Conservation (phyloP, 1,140 invertebrate genomes). For the Drosophila persimilis region DNA sequence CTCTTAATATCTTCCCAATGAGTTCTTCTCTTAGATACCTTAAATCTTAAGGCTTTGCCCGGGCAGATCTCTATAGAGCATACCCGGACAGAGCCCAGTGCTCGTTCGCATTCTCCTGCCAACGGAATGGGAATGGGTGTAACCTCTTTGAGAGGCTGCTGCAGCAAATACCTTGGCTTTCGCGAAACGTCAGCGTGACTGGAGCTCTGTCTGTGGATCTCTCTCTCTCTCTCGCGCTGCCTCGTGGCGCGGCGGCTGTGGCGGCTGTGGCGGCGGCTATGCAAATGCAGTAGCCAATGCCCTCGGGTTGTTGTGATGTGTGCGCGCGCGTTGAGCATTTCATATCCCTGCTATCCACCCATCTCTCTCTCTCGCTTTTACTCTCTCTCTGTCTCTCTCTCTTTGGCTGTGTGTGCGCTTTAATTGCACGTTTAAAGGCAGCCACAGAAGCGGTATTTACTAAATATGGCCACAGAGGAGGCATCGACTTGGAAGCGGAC, state of each 20-base stretch:
- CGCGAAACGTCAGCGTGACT: too few species aligned
- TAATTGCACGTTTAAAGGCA: constrained; percentile 81
- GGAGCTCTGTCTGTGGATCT: too few species aligned
- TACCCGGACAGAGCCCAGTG: too few species aligned
- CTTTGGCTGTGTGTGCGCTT: constrained; percentile 42
- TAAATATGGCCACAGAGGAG: constrained; percentile 69
- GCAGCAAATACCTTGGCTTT: too few species aligned
- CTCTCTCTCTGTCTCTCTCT: constrained; percentile 6
- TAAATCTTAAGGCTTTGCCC: too few species aligned
- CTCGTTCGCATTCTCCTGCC: too few species aligned
- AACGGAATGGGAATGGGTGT: too few species aligned
- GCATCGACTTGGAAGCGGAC: constrained; percentile 11
- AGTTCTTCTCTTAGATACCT: too few species aligned
- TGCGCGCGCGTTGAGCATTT: constrained; percentile 56
- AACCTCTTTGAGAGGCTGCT: too few species aligned
- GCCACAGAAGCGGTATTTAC: constrained; percentile 80
- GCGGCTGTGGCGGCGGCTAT: constrained; percentile 68
- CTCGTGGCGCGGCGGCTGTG: constrained; percentile 5
- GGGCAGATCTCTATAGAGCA: too few species aligned
- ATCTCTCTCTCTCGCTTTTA: background rate
- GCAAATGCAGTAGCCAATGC: constrained; percentile 83
- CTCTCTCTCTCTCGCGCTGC: background rate
- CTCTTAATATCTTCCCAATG: too few species aligned
- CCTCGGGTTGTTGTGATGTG: constrained; percentile 82
- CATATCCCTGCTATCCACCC: background rate